These are phyloP conservation scores for Molanna angustata DNA, from an alignment of 2,888 invertebrate species.

Conservation along the genomic window DNA sequence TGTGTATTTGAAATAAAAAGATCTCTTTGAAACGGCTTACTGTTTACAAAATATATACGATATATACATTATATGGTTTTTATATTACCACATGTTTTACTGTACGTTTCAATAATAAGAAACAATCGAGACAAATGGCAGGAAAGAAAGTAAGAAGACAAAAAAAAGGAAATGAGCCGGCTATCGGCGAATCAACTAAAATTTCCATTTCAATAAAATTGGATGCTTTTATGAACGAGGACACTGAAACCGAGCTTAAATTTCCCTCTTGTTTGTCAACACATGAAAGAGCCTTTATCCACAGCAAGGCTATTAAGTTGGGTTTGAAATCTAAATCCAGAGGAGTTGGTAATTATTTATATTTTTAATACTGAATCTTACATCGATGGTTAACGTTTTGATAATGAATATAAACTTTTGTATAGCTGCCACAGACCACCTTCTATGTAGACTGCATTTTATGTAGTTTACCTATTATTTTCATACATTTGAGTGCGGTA, in stretches of 20 bases:
- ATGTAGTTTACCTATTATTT: too few relatives aligned
- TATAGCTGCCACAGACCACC: not conserved
- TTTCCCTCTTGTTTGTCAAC: slow-evolving; percentile 75
- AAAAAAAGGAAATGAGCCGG: not conserved
- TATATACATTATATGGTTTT: too few relatives aligned
- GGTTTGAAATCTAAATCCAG: slow-evolving; percentile 78
- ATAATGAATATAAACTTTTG: not conserved
- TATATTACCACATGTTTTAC: too few relatives aligned
- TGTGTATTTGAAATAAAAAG: too few relatives aligned
- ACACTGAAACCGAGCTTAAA: slow-evolving; percentile 52
- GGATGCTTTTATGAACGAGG: slow-evolving; percentile 49
- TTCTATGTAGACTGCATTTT: too few relatives aligned
- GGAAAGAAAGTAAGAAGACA: not conserved
- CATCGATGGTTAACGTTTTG: not conserved
- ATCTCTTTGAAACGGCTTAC: too few relatives aligned
- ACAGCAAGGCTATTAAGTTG: slow-evolving; percentile 63
- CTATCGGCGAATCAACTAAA: slow-evolving; percentile 23
- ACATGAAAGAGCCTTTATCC: slow-evolving; percentile 77
- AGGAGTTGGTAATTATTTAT: slow-evolving; percentile 63
- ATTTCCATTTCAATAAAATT: slow-evolving; percentile 52
- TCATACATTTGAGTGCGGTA: too few relatives aligned
- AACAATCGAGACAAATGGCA: too few relatives aligned
- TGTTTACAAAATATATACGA: too few relatives aligned
- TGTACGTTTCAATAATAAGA: too few relatives aligned
- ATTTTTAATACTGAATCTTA: slow-evolving; percentile 6